phyloP scores from a whole-genome alignment of 2,113 vertebrate species.

The Macrotus californicus region DNA sequence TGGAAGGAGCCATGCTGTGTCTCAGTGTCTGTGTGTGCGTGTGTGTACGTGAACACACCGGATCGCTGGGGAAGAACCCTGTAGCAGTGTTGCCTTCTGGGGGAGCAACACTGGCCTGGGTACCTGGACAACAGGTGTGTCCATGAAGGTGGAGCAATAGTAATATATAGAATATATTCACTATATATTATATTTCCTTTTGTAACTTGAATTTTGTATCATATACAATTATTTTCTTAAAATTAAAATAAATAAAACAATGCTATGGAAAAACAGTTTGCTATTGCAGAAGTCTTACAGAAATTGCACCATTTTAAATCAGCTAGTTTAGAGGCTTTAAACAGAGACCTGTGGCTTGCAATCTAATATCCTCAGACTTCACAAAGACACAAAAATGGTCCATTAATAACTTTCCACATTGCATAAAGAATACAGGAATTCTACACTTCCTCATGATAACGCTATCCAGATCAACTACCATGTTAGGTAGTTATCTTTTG shows the following conservation, averaged over 20 bases:
- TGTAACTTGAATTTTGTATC: not conserved
- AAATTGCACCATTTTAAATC: not conserved
- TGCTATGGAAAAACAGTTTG: not conserved
- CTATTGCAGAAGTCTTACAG: not conserved
- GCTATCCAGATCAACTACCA: not conserved
- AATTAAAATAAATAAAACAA: not conserved
- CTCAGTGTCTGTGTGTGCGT: not conserved
- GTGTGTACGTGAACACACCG: not conserved
- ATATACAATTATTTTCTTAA: not conserved
- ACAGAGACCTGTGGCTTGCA: not conserved
- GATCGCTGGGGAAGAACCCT: not conserved
- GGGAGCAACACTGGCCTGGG: rapidly evolving
- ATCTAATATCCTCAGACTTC: not conserved
- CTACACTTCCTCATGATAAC: not conserved
- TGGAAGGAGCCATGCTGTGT: not conserved
- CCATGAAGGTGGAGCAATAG: not conserved
- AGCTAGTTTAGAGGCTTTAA: not conserved
- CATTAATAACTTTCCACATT: not conserved
- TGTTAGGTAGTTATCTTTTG: not conserved
- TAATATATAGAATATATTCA: not conserved
- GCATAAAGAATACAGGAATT: not conserved
- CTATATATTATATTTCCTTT: not conserved
- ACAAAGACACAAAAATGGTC: not conserved
- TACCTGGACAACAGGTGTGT: not conserved
- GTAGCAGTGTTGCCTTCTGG: not conserved